Evolutionary conservation across 2,113 vertebrate species (phyloP), one percentile per base, ranked within the genome.

Genomic region (Pollimyrus isidori): DNA sequence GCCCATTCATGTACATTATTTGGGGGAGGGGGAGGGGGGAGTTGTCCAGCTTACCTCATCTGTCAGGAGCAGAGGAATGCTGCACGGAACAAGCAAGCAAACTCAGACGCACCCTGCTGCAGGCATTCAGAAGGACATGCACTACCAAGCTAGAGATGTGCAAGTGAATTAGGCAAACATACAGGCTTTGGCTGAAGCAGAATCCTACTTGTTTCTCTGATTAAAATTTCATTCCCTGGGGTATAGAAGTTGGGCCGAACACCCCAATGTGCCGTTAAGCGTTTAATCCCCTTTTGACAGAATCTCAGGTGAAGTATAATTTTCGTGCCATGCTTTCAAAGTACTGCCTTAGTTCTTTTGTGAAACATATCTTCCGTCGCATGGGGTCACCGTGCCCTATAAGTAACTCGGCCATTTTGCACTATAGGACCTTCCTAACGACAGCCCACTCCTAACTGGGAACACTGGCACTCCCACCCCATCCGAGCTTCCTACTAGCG

Each of bases 201-300:
- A 87, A 73, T 19, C 48, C 49, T 82, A 30, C 56, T 87, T 90
- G 26, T 86, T 76, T 39, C 13, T 48, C 7, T 53, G 56, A 87
- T 84, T 83, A 88, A 88, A 87, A 76, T 89, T 80, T 80, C 19
- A 80, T 80, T 84, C 89, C 17, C 45, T 26, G 48, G 84, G 85
- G 48, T 86, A 69, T 17, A 30, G 19, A 9, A 73, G 62, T 19
- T 84, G 42, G 30, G 65, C 89, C 48, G 4, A 21, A 39, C 39
- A 53, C 35, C 76, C 42, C 11, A n/a, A 39, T 50, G 23, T 46
- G 30, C 52, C 26, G 35, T 83, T 84, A 65, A 73, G 52, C 3
- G 52, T 19, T 56, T 87, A 87, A 87, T 87, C 35, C 39, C 35
- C 53, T 87, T 87, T n/a, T 87, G 48, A 87, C 86, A 58, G 15